These are phyloP conservation scores for Clupea harengus DNA, from an alignment of 2,113 vertebrate genomes.

Conservation along the genomic window DNA sequence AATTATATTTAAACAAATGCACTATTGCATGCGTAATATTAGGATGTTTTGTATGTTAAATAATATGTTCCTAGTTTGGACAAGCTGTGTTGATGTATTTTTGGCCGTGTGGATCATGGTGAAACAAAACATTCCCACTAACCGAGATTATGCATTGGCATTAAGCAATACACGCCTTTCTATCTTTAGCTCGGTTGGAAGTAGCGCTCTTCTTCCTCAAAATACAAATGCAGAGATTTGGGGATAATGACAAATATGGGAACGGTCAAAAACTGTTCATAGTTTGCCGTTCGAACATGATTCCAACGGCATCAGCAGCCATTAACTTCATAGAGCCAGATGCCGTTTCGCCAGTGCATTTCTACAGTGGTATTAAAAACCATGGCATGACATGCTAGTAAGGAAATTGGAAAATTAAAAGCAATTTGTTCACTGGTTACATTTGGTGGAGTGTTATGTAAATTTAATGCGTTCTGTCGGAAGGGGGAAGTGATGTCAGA, in stretches of 20 bases:
- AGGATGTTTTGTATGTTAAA: neutral
- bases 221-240: neutral
- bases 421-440: neutral
- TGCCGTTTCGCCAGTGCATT: neutral
- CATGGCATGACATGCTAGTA: neutral
- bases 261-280: neutral
- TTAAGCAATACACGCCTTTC: constrained; percentile 32
- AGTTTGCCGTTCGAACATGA: neutral
- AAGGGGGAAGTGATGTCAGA: neutral
- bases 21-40: neutral
- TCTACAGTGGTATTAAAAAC: neutral
- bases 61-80: neutral
- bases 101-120: constrained; percentile 11
- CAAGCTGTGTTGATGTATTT: neutral
- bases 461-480: neutral
- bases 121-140: constrained; percentile 5
- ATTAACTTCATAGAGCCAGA: neutral
- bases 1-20: neutral
- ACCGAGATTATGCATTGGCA: constrained; percentile 17
- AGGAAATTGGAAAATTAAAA: neutral
- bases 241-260: neutral
- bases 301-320: neutral
- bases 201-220: neutral
- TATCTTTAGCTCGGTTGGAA: neutral
- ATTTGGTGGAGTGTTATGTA: neutral